These are phyloP conservation scores for Uropsilus gracilis DNA, from an alignment of 2,113 vertebrate genomes.

Conservation along the genomic window DNA sequence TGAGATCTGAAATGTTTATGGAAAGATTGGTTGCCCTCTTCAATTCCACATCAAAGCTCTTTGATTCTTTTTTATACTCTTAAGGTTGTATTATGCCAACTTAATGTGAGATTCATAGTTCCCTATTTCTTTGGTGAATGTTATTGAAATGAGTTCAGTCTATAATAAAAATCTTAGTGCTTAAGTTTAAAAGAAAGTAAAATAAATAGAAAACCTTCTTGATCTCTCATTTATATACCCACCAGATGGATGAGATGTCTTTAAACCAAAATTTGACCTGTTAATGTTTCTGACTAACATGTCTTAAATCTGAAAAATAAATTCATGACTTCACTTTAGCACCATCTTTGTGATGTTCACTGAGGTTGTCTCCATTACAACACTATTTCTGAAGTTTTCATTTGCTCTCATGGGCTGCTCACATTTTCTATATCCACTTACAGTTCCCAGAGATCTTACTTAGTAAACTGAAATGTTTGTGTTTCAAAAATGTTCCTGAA, in stretches of 20 bases:
- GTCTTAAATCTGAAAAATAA: slow-evolving; percentile 30
- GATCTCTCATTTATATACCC: background rate
- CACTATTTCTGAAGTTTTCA: slow-evolving; percentile 70
- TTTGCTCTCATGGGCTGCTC: slow-evolving; percentile 9
- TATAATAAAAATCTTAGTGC: background rate
- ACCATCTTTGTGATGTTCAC: background rate
- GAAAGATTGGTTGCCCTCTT: background rate
- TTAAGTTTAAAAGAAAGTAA: background rate
- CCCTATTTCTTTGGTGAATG: background rate
- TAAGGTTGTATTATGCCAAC: background rate
- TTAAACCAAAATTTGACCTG: slow-evolving; percentile 55
- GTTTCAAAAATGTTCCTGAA: background rate
- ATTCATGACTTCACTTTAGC: slow-evolving; percentile 42
- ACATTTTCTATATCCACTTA: slow-evolving; percentile 49
- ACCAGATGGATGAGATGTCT: slow-evolving; percentile 11
- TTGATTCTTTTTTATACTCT: background rate
- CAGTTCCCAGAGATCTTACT: slow-evolving; percentile 52
- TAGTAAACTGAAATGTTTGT: slow-evolving; percentile 50
- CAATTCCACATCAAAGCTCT: background rate
- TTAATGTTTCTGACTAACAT: slow-evolving; percentile 2
- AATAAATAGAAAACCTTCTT: background rate
- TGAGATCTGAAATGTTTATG: background rate
- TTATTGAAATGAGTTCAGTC: slow-evolving; percentile 21
- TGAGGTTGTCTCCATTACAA: slow-evolving; percentile 25
- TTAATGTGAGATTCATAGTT: background rate